Evolutionary conservation across 1,140 invertebrate species (phyloP).

Genomic region (Pararge aegeria): DNA sequence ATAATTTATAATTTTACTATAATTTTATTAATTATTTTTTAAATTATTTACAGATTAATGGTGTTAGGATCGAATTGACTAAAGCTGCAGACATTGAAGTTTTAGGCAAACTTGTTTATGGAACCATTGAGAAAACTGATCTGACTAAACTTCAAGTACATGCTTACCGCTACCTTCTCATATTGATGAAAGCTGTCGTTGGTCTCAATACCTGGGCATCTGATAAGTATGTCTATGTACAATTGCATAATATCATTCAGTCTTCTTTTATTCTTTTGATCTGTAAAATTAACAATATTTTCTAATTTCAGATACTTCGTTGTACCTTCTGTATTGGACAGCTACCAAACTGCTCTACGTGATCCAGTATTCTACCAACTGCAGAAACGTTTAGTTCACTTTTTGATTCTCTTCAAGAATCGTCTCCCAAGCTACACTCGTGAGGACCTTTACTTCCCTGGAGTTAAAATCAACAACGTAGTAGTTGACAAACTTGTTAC

Average conservation of each 20-base stretch:
- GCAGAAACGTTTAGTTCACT: slow-evolving; percentile 80
- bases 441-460: slow-evolving; percentile 80
- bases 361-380: slow-evolving; percentile 85
- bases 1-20: neutral
- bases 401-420: slow-evolving; percentile 80
- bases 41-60: slow-evolving; percentile 50
- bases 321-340: slow-evolving; percentile 75
- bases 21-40: neutral
- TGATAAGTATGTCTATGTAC: slow-evolving; percentile 59
- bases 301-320: slow-evolving; percentile 59
- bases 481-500: slow-evolving; percentile 77
- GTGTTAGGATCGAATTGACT: slow-evolving; percentile 50
- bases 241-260: neutral
- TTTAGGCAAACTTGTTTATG: slow-evolving; percentile 61
- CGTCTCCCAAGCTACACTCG: slow-evolving; percentile 82
- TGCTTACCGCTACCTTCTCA: slow-evolving; percentile 65
- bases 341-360: slow-evolving; percentile 81
- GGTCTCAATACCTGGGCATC: slow-evolving; percentile 50
- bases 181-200: slow-evolving; percentile 60
- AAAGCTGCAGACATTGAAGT: slow-evolving; percentile 60
- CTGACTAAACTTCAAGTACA: slow-evolving; percentile 40
- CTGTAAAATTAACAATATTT: slow-evolving; percentile 1
- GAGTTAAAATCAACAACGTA: slow-evolving; percentile 80
- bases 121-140: slow-evolving; percentile 55
- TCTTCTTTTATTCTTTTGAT: no score